Conservation (phyloP, 1,140 invertebrate species). For the Polyergus mexicanus region DNA sequence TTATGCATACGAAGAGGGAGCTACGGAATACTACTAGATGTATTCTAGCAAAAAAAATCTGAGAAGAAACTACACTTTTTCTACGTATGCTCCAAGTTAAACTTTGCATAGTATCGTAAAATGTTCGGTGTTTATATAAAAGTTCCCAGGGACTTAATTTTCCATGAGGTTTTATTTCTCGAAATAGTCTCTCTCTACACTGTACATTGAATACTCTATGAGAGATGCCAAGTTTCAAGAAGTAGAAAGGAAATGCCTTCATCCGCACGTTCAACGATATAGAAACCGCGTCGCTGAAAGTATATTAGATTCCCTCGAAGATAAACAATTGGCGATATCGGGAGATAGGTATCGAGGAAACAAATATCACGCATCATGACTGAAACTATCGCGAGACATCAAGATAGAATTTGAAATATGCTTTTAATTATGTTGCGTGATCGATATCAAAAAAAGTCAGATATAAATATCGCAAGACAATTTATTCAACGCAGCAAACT, state of each 20-base stretch:
- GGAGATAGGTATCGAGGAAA: not conserved
- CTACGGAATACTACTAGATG: not conserved
- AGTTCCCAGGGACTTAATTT: constrained; percentile 48
- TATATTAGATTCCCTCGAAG: constrained; percentile 43
- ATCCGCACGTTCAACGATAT: constrained; percentile 39
- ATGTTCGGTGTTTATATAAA: constrained; percentile 51
- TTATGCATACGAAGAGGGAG: too few species aligned
- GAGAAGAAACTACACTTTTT: constrained; percentile 16
- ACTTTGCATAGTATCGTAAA: constrained; percentile 44
- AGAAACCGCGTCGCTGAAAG: constrained; percentile 13
- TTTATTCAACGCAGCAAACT: constrained; percentile 25
- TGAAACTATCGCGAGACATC: constrained; percentile 17
- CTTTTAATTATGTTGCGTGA: constrained; percentile 26
- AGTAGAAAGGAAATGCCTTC: constrained; percentile 35
- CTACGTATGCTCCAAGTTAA: constrained; percentile 4
- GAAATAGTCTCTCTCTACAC: constrained; percentile 15
- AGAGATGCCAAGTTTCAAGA: constrained; percentile 36
- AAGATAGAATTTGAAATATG: constrained; percentile 29
- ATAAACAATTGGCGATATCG: constrained; percentile 36
- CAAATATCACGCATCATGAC: constrained; percentile 19
- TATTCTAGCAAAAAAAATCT: not conserved
- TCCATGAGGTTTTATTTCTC: constrained; percentile 45
- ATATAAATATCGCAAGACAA: constrained; percentile 25
- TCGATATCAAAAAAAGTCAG: constrained; percentile 14
- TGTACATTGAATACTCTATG: constrained; percentile 18